Evolutionary conservation across 2,888 invertebrate species (phyloP).

Genomic region (Spodoptera picta): DNA sequence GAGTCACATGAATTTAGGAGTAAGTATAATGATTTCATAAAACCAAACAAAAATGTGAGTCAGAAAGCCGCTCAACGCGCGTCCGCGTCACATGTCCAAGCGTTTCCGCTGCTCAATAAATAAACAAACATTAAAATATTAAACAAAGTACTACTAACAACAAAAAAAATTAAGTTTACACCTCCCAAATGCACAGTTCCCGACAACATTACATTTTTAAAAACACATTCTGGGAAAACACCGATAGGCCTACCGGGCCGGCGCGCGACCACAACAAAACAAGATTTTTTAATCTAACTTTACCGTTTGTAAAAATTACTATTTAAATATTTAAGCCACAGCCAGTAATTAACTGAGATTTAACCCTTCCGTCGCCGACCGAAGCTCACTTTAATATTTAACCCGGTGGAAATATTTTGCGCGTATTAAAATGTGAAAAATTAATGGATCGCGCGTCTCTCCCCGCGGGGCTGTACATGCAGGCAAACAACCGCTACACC

Average conservation of each 20-base stretch:
- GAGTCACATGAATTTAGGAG: constrained; percentile 48
- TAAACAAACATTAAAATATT: constrained; percentile 84
- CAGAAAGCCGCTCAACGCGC: constrained; percentile 52
- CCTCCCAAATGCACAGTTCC: constrained; percentile 80
- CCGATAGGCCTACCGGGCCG: constrained; percentile 83
- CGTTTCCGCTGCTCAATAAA: constrained; percentile 72
- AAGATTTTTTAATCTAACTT: constrained; percentile 88
- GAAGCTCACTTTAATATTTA: constrained; percentile 85
- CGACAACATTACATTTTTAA: constrained; percentile 85
- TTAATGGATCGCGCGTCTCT: constrained; percentile 77
- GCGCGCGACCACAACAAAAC: constrained; percentile 74
- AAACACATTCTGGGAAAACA: constrained; percentile 78
- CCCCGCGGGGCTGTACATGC: constrained; percentile 59
- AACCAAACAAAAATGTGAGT: constrained; percentile 73
- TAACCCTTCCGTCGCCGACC: constrained; percentile 88
- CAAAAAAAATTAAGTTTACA: constrained; percentile 82
- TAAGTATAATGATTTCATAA: constrained; percentile 66
- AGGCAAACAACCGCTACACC: constrained; percentile 22
- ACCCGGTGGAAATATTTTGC: constrained; percentile 86
- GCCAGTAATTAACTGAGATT: constrained; percentile 88
- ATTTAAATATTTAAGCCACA: constrained; percentile 86
- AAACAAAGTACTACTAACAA: constrained; percentile 80
- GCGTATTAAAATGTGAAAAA: constrained; percentile 88
- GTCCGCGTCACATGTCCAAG: constrained; percentile 55
- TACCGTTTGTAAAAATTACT: constrained; percentile 89